Base-by-base conservation (phyloP, 2,797 vertebrate genomes). In the Eulemur coronatus region DNA sequence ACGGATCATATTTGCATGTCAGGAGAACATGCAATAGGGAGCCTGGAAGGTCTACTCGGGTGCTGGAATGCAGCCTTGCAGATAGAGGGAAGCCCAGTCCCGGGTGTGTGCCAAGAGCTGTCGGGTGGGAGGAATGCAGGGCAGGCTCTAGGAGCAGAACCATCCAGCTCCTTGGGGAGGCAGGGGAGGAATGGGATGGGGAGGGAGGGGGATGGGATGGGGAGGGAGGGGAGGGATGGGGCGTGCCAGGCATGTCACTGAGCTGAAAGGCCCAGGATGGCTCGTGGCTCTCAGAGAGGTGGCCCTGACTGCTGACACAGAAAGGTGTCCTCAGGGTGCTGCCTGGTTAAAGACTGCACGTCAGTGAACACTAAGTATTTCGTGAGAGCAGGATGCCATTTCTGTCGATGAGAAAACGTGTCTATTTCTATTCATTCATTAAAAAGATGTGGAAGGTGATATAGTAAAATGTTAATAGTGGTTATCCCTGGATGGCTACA, bases 241-340 rank as follows among this genome's bases (percentile, higher is more conserved):
- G 43, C 6, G 14, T 41, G 30, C 15, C 30, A 7, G 33, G 72
- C 18, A 3, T 0, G 3, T 4, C 18, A 24, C 59, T 2, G 41
- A 89, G 67, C 43, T 8, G 55, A 41, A 86, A 78, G 84, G 67
- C 48, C 15, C 38, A 4, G 3, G 0, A 10, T 2, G 59, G 72
- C 22, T 35, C 22, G 17, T 22, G 22, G 61, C 5, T 46, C 55
- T 33, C 12, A 67, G 52, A 55, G 75, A 73, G 65, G 43, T 1
- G 12, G n/a, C 50, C 61, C 50, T 7, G 12, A 35, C 0, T 8
- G 61, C 28, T 52, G 57, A 85, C 35, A 57, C 4, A 38, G 80
- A 18, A 57, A 41, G 33, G 24, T 1, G 15, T 14, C 12, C 0
- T 3, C 33, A 14, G 26, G 11, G 9, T 4, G 24, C 1, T 2